phyloP scores from a whole-genome alignment of 2,888 invertebrate genomes.

The Dicycla oo region DNA sequence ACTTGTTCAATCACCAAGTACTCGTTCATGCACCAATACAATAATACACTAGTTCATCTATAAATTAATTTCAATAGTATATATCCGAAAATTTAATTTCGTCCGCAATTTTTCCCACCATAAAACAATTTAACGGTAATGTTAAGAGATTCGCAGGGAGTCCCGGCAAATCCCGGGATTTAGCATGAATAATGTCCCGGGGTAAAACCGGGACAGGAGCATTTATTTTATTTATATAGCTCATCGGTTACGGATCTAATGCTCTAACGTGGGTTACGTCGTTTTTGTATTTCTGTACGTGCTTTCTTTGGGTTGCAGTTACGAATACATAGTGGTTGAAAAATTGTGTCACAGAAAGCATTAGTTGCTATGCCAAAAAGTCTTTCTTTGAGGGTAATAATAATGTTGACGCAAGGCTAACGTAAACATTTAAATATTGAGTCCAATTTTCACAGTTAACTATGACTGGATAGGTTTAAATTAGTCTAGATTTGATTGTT shows the following conservation, averaged over 20 bases:
- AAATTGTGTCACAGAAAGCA: too few relatives aligned
- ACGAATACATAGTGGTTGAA: background rate
- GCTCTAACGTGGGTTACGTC: constrained; percentile 32
- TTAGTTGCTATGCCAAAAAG: too few relatives aligned
- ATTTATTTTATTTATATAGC: constrained; percentile 70
- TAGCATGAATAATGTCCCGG: constrained; percentile 67
- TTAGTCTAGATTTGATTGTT: too few relatives aligned
- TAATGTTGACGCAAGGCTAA: too few relatives aligned
- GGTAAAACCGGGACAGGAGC: constrained; percentile 55
- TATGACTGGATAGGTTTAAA: too few relatives aligned
- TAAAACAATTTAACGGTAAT: constrained; percentile 67
- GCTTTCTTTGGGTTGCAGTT: background rate
- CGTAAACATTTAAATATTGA: too few relatives aligned
- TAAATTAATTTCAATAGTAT: constrained; percentile 28
- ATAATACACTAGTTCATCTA: background rate
- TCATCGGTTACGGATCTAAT: constrained; percentile 61
- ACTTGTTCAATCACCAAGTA: background rate
- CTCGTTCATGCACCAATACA: background rate
- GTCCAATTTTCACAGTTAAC: too few relatives aligned
- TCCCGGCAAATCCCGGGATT: constrained; percentile 64
- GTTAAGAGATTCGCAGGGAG: constrained; percentile 62
- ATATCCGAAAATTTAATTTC: constrained; percentile 47
- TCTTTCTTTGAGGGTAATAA: too few relatives aligned
- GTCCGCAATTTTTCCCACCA: constrained; percentile 49
- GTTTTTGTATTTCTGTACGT: constrained; percentile 18